Evolutionary conservation across 2,888 invertebrate species (phyloP).

Genomic region (Thalpophila matura): DNA sequence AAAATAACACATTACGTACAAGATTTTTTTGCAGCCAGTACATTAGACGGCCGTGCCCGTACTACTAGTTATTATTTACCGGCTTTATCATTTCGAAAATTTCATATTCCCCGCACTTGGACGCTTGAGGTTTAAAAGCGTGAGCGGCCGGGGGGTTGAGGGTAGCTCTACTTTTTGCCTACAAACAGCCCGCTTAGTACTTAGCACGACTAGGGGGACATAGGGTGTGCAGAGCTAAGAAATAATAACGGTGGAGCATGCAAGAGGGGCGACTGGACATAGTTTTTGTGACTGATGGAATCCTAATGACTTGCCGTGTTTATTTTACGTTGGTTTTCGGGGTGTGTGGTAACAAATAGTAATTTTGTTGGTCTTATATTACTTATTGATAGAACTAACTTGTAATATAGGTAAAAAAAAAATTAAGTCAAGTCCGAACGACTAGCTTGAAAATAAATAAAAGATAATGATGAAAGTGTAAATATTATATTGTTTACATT

Average conservation of each 20-base stretch:
- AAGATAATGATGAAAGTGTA: background rate
- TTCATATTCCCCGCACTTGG: conserved; percentile 91
- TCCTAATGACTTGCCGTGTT: conserved; percentile 67
- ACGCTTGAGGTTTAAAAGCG: conserved; percentile 91
- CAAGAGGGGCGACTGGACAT: conserved; percentile 79
- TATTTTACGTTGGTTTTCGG: conserved; percentile 50
- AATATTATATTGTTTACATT: background rate
- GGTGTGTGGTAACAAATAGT: conserved; percentile 7
- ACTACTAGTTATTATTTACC: conserved; percentile 91
- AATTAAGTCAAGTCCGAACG: background rate
- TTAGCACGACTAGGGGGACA: conserved; percentile 82
- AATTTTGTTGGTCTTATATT: background rate
- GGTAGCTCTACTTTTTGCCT: conserved; percentile 84
- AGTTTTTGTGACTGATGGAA: conserved; percentile 71
- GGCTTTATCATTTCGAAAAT: conserved; percentile 91
- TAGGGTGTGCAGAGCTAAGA: conserved; percentile 80
- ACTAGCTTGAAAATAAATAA: conserved; percentile 1
- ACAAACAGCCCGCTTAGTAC: conserved; percentile 85
- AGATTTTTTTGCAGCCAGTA: conserved; percentile 74
- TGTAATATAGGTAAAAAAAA: background rate
- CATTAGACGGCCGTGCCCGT: conserved; percentile 85
- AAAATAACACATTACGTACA: conserved; percentile 5
- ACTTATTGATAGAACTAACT: background rate
- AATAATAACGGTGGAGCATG: conserved; percentile 88
- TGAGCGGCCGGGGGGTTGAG: conserved; percentile 77